phyloP scores from a whole-genome alignment of 2,797 vertebrate genomes.

The Ibycter americanus region DNA sequence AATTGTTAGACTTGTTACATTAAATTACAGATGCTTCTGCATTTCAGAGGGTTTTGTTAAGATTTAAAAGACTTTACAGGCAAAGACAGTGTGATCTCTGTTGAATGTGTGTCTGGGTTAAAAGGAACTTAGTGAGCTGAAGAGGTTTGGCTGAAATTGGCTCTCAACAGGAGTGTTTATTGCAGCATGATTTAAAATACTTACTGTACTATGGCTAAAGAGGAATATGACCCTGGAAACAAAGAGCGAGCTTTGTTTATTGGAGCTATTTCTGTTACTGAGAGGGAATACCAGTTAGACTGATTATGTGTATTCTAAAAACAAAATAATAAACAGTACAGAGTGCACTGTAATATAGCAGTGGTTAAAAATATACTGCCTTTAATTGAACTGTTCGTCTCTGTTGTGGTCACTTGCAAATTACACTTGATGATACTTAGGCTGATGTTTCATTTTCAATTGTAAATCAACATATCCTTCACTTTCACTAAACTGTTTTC shows the following conservation, averaged over 20 bases:
- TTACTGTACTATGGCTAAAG: neutral
- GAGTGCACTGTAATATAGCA: neutral
- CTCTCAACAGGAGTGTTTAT: neutral
- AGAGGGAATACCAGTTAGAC: neutral
- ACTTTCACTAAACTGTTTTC: slow-evolving; percentile 64
- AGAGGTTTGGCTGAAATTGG: slow-evolving; percentile 13
- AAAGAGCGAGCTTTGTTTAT: neutral
- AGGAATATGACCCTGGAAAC: neutral
- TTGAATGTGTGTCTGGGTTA: neutral
- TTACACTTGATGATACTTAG: slow-evolving; percentile 21
- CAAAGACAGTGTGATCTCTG: slow-evolving; percentile 13
- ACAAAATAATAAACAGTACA: neutral
- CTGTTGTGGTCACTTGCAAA: slow-evolving; percentile 40
- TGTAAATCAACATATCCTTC: slow-evolving; percentile 67
- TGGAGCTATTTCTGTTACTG: neutral
- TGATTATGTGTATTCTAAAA: slow-evolving; percentile 21
- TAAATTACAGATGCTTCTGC: slow-evolving; percentile 7
- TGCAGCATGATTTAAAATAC: neutral
- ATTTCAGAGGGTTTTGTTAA: neutral
- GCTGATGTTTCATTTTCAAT: slow-evolving; percentile 44
- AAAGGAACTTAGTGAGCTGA: neutral
- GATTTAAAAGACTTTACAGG: slow-evolving; percentile 1
- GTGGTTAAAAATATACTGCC: neutral
- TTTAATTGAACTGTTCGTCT: slow-evolving; percentile 3
- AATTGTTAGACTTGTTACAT: neutral